A percentile compares a stretch with the other conserved stretches of the same genome.
These are phyloP conservation scores for Scomber japonicus DNA, from an alignment of 2,113 vertebrate species.

Conservation along the genomic window DNA sequence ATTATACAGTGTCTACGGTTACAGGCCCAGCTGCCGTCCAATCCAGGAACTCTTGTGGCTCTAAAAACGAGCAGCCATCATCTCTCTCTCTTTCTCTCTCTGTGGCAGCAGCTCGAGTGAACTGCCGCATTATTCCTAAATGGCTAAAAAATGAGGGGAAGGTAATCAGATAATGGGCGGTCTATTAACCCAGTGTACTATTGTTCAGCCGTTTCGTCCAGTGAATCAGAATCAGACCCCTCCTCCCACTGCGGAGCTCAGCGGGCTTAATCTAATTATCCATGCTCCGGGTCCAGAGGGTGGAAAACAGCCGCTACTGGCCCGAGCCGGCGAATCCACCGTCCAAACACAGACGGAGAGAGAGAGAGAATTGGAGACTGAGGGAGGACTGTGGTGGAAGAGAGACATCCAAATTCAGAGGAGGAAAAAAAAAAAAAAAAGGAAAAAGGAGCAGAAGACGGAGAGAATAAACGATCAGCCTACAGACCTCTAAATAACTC, in stretches of 20 bases:
- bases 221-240: conserved; percentile 50
- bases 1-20: conserved; percentile 4
- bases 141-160: conserved; percentile 31
- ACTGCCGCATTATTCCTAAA: conserved; percentile 23
- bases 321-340: not conserved
- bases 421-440: not conserved
- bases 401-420: conserved; percentile 28
- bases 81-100: not conserved
- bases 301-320: conserved; percentile 81
- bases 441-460: not conserved
- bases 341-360: not conserved
- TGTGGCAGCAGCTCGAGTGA: not conserved
- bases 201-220: conserved; percentile 59
- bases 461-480: not conserved
- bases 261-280: conserved; percentile 90
- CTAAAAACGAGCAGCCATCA: conserved; percentile 29
- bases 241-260: conserved; percentile 71
- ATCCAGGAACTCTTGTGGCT: not conserved
- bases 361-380: not conserved
- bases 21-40: conserved; percentile 7
- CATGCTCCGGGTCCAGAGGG: conserved; percentile 81
- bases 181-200: conserved; percentile 81
- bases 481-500: conserved; percentile 36
- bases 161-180: conserved; percentile 84
- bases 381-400: not conserved